A percentile compares a stretch with the other conserved stretches of the same genome.
These are phyloP conservation scores for Melanaphis sacchari DNA, from an alignment of 1,140 invertebrate species.

Conservation along the genomic window DNA sequence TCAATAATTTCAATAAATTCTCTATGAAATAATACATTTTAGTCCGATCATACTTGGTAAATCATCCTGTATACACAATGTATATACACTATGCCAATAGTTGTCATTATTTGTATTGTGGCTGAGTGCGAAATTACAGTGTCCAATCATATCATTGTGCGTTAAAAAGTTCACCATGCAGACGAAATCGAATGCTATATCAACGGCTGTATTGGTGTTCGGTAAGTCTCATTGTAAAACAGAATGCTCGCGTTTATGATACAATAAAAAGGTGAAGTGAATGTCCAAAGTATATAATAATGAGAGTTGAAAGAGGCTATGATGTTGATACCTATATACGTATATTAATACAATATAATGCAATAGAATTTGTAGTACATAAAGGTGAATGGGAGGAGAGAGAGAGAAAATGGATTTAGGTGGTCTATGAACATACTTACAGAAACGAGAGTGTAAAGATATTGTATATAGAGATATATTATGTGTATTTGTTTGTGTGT, in stretches of 20 bases:
- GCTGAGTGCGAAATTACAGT: neutral
- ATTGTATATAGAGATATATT: neutral
- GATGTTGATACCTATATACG: neutral
- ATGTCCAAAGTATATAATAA: neutral
- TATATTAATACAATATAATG: neutral
- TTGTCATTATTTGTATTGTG: neutral
- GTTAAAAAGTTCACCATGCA: neutral
- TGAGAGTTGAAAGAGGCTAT: neutral
- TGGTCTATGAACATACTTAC: neutral
- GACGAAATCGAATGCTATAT: neutral
- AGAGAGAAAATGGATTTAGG: neutral
- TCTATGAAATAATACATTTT: too few relatives aligned
- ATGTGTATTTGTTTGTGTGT: neutral
- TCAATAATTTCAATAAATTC: too few relatives aligned
- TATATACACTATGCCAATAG: neutral
- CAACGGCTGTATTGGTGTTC: neutral
- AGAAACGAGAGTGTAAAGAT: neutral
- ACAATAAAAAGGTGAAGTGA: neutral
- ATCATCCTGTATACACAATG: neutral
- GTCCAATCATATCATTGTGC: neutral
- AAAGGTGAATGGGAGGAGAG: neutral
- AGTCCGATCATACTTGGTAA: too few relatives aligned
- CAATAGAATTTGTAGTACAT: neutral
- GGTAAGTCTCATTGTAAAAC: neutral
- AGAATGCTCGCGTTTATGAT: neutral